Evolutionary conservation across 1,140 invertebrate species (phyloP).

Genomic region (Zaprionus capensis): DNA sequence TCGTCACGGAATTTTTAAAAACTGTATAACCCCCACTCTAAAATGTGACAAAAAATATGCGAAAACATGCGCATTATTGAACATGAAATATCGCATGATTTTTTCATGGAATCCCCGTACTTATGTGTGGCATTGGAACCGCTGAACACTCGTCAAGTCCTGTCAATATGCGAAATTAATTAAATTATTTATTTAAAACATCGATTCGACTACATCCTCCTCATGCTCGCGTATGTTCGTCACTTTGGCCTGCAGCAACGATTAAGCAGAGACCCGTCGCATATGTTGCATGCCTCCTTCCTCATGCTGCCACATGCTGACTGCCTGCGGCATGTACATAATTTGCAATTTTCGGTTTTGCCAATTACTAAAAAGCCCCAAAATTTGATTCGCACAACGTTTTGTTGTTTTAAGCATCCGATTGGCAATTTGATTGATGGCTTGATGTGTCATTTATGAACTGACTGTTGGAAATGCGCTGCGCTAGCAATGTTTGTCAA

Average conservation of each 20-base stretch:
- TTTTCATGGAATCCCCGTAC: constrained; percentile 31
- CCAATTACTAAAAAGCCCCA: constrained; percentile 29
- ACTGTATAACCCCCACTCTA: background rate
- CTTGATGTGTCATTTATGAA: constrained; percentile 59
- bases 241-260: background rate
- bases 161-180: constrained; percentile 78
- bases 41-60: constrained; percentile 7
- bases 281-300: constrained; percentile 14
- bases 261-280: constrained; percentile 13
- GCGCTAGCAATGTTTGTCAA: constrained; percentile 66
- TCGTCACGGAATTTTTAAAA: background rate
- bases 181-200: constrained; percentile 78
- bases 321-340: constrained; percentile 18
- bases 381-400: constrained; percentile 36
- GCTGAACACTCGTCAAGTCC: constrained; percentile 46
- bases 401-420: constrained; percentile 36
- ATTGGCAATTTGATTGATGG: constrained; percentile 60
- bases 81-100: constrained; percentile 35
- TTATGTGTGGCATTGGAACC: constrained; percentile 46
- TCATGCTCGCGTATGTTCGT: background rate
- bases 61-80: constrained; percentile 26
- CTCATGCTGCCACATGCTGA: background rate
- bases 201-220: constrained; percentile 14
- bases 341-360: constrained; percentile 55
- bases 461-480: constrained; percentile 60